Evolutionary conservation across 2,888 invertebrate genomes (phyloP).

Genomic region (Amorpha juglandis): DNA sequence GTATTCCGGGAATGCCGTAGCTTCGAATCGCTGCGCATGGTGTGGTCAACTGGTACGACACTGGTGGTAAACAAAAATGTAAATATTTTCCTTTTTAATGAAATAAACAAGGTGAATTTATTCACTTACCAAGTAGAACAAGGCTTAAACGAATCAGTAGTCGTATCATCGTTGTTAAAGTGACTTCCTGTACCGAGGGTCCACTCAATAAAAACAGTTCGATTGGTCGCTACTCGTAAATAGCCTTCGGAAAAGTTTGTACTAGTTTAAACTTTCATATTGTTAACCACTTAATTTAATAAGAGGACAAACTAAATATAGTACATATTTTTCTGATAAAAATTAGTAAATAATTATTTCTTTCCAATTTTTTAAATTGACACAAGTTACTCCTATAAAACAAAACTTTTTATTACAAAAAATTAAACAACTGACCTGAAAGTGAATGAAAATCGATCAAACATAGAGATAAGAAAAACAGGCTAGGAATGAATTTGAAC

Average conservation of each 20-base stretch:
- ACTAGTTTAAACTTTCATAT: background rate
- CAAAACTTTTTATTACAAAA: background rate
- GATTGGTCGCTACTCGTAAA: conserved; percentile 11
- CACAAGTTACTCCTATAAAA: background rate
- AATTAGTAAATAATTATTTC: background rate
- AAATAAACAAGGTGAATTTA: conserved; percentile 21
- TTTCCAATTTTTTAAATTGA: background rate
- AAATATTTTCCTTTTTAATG: conserved; percentile 7
- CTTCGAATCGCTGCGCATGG: conserved; percentile 51
- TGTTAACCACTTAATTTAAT: background rate
- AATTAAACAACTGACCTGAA: background rate
- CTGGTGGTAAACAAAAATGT: background rate
- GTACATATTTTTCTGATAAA: background rate
- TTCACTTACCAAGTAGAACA: conserved; percentile 62
- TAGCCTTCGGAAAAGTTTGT: background rate
- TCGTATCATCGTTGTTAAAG: conserved; percentile 58
- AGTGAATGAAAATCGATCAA: background rate
- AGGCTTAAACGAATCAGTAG: conserved; percentile 56
- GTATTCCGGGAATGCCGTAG: conserved; percentile 41
- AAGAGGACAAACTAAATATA: background rate
- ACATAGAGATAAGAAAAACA: background rate
- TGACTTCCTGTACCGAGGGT: conserved; percentile 48
- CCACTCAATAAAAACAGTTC: conserved; percentile 40
- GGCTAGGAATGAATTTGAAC: background rate
- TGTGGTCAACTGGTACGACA: conserved; percentile 19